These are phyloP conservation scores for Cerastis rubricosa DNA, from an alignment of 2,888 invertebrate genomes.

Conservation along the genomic window DNA sequence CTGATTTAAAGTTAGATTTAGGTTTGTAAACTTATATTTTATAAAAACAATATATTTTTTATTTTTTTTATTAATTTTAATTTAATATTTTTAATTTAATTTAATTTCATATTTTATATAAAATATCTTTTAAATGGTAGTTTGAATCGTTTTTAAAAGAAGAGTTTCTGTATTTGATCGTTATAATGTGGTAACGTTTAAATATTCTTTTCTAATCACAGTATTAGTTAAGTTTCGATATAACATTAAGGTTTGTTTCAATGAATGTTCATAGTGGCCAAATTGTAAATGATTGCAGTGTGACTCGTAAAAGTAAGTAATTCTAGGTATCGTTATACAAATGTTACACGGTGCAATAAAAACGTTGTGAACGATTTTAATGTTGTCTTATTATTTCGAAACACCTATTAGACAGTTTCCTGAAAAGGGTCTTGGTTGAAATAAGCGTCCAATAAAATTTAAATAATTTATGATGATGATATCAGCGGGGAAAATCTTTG, in stretches of 20 bases:
- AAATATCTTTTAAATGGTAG: too few species aligned
- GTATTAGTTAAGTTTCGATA: constrained; percentile 4
- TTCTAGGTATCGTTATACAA: constrained; percentile 78
- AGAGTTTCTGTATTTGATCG: background rate
- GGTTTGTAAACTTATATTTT: background rate
- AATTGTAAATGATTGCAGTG: constrained; percentile 62
- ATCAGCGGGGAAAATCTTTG: too few species aligned
- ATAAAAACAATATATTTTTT: too few species aligned
- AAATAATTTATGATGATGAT: background rate
- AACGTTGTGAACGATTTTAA: constrained; percentile 84
- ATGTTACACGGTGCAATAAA: constrained; percentile 87
- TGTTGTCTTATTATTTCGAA: constrained; percentile 45
- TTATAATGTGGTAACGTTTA: background rate
- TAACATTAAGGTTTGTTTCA: background rate
- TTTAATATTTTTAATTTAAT: too few species aligned
- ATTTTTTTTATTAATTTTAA: too few species aligned
- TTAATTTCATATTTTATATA: too few species aligned
- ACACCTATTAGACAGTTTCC: background rate
- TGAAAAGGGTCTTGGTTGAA: background rate
- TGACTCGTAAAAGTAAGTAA: constrained; percentile 55
- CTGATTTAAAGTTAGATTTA: background rate
- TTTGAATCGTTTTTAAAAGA: background rate
- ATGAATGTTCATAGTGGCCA: constrained; percentile 60
- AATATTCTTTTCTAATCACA: background rate
- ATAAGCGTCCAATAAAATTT: background rate